Percentiles rank a stretch among this genome's conserved stretches.
These are phyloP conservation scores for Champsocephalus gunnari DNA, from an alignment of 2,797 vertebrate genomes.

Conservation along the genomic window DNA sequence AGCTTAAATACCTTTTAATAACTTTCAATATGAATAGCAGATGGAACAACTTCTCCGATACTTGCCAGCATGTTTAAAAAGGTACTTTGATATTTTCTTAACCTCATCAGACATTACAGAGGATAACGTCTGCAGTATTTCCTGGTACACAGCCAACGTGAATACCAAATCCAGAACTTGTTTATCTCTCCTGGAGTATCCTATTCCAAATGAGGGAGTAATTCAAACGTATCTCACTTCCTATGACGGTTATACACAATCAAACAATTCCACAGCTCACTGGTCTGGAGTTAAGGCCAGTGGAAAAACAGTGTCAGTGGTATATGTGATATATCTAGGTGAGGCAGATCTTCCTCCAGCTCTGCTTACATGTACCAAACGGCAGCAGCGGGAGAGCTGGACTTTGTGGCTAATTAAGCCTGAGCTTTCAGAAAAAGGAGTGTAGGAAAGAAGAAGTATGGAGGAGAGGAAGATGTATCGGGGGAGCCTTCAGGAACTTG, in stretches of 20 bases:
- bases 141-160: constrained; percentile 32
- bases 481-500: constrained; percentile 78
- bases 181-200: constrained; percentile 49
- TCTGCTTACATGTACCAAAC: constrained; percentile 24
- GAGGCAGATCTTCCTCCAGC: constrained; percentile 5
- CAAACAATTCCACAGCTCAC: constrained; percentile 24
- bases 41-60: not conserved
- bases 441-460: constrained; percentile 14
- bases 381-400: constrained; percentile 29
- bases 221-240: constrained; percentile 49
- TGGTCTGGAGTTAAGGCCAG: constrained; percentile 41
- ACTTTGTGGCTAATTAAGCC: constrained; percentile 42
- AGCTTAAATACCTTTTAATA: not conserved
- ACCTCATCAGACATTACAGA: constrained; percentile 1
- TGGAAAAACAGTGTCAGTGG: constrained; percentile 50
- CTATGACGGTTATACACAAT: constrained; percentile 26
- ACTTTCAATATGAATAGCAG: not conserved
- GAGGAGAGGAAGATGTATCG: constrained; percentile 58
- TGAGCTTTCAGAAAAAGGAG: constrained; percentile 24
- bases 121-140: constrained; percentile 11
- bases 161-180: constrained; percentile 18
- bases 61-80: not conserved
- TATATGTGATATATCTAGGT: constrained; percentile 29
- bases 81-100: not conserved
- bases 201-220: constrained; percentile 37